Evolutionary conservation across 2,888 invertebrate genomes (phyloP).

Genomic region (Metacarcinus magister): DNA sequence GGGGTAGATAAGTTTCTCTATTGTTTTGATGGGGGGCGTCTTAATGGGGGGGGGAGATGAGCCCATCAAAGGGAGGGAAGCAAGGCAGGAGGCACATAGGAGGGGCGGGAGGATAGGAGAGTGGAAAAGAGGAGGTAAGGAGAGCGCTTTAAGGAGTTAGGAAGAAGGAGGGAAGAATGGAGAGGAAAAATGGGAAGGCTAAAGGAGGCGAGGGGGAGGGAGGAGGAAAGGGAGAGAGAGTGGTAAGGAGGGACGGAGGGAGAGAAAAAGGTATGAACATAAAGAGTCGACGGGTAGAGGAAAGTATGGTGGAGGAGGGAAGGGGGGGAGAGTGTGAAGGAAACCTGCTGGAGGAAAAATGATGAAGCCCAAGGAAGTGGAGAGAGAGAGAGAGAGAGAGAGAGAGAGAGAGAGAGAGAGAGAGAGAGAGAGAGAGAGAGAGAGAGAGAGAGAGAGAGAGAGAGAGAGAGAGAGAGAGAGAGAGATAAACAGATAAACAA

Average conservation of each 20-base stretch:
- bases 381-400: neutral
- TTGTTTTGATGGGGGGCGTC: neutral
- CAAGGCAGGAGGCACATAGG: neutral
- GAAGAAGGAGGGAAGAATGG: neutral
- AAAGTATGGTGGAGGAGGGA: neutral
- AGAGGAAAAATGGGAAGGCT: neutral
- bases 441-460: too few species aligned
- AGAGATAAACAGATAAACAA: neutral
- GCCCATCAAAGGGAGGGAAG: neutral
- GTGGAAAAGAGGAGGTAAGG: neutral
- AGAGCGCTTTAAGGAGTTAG: neutral
- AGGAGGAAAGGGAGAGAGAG: neutral
- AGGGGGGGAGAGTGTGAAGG: neutral
- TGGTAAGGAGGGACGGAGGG: neutral
- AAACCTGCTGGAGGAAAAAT: neutral
- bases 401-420: neutral
- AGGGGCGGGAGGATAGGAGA: neutral
- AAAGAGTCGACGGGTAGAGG: neutral
- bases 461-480: neutral
- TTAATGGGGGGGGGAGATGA: neutral
- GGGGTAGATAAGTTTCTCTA: neutral
- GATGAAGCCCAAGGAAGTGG: neutral
- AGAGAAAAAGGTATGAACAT: neutral
- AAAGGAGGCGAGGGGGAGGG: neutral
- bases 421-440: neutral